Base-by-base conservation (phyloP, 2,888 invertebrate genomes). In the Chymomyza procnemis region DNA sequence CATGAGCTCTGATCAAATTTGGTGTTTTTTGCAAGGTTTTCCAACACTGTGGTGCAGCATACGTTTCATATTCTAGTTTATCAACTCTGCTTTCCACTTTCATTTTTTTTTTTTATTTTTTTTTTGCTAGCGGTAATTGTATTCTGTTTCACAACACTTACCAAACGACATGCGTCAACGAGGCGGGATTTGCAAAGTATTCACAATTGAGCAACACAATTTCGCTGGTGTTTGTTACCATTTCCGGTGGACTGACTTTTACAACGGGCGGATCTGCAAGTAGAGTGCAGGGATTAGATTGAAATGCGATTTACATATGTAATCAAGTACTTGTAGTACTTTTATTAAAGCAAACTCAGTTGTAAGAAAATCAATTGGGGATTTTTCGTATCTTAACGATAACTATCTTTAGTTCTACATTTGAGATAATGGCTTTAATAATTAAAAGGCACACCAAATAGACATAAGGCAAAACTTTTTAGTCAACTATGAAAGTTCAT, bases 131-230 rank as follows among this genome's bases (percentile, higher is more conserved):
- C 3, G 14, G 18, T 50, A 18, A 50, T 66, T 70, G 60, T 26
- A 34, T n/a, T 55, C 6, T 46, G 62, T 68, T 57, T 60, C 57
- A 69, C 3, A 41, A 41, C 50, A 88, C 89, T 90, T 88, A 97
- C 97, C 97, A 97, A 80, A 93, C 92, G 60, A 96, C 96, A 75
- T 93, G 93, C 58, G 92, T 93, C 41, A 97, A 92, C 9, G 95
- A 93, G 22, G 96, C 95, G 0, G 97, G 97, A 91, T 97, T 97
- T 66, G 97, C 96, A 75, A 95, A 94, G 89, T 96, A 97, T 81
- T 94, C 93, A 90, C 97, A 97, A 75, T 94, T 93, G 61, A 97
- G 93, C 48, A 95, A 92, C 56, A 96, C 93, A 77, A 95, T 94
- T 46, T 93, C 93, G 14, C 94, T 94, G 90, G 97, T 97, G 80